These are phyloP conservation scores for Gerris lacustris DNA, from an alignment of 2,888 invertebrate species.

Conservation along the genomic window DNA sequence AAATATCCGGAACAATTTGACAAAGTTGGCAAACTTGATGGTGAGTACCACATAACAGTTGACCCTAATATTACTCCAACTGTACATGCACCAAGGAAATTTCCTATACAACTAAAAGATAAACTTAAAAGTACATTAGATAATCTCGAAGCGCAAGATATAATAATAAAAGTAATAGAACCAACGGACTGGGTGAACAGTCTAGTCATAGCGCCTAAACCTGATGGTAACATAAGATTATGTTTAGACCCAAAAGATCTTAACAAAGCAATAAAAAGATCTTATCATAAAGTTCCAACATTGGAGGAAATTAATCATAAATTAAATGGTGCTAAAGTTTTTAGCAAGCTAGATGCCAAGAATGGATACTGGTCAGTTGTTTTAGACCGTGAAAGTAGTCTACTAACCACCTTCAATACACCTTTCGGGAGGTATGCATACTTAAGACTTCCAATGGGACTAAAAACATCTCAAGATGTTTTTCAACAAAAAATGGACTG, in stretches of 20 bases:
- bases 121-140: background rate
- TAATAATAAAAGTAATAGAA: background rate
- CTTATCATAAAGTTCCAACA: background rate
- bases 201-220: background rate
- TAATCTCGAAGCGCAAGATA: background rate
- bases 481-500: background rate
- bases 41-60: no score
- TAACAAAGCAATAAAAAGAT: conserved; percentile 1
- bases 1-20: no score
- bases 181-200: background rate
- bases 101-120: background rate
- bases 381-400: background rate
- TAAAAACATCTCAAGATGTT: no score
- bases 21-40: no score
- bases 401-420: background rate
- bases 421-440: background rate
- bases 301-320: background rate
- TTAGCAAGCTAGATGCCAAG: background rate
- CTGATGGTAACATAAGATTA: background rate
- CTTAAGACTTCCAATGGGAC: background rate
- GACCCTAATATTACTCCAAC: no score
- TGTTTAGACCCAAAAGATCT: background rate
- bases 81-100: background rate
- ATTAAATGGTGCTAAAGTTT: background rate
- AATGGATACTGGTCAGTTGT: background rate